Evolutionary conservation across 2,797 vertebrate genomes (phyloP).

Genomic region (Cuculus canorus): DNA sequence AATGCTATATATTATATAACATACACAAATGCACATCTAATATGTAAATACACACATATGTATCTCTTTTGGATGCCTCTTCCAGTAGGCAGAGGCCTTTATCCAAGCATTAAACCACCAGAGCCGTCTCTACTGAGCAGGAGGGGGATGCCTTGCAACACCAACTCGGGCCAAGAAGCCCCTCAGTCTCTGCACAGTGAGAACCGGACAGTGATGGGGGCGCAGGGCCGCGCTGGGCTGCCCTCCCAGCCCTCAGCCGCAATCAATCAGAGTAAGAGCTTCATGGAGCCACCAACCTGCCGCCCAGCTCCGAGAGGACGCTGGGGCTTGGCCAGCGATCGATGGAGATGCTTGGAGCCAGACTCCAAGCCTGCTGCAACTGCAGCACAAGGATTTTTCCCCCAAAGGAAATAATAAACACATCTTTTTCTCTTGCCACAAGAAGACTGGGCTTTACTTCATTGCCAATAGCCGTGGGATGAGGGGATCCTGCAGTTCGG

Average conservation of each 20-base stretch:
- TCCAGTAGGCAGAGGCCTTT: neutral
- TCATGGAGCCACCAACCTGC: neutral
- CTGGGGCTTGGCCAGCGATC: neutral
- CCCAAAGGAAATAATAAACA: neutral
- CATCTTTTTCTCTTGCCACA: neutral
- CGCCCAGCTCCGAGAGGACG: neutral
- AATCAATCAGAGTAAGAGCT: neutral
- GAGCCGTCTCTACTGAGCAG: neutral
- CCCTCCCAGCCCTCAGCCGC: neutral
- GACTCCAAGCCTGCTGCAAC: too few relatives aligned
- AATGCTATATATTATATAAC: too few relatives aligned
- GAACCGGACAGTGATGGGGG: too few relatives aligned
- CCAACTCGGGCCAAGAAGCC: accelerated
- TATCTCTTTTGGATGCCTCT: too few relatives aligned
- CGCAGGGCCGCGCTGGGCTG: too few relatives aligned
- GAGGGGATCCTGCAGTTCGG: accelerated
- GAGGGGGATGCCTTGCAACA: neutral
- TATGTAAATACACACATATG: too few relatives aligned
- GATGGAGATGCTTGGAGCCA: neutral
- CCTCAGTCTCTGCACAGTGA: accelerated
- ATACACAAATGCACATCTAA: too few relatives aligned
- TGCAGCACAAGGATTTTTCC: accelerated
- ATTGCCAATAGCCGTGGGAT: accelerated
- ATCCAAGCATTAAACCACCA: neutral
- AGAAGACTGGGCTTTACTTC: neutral